These are phyloP conservation scores for Lamellibrachia columna DNA, from an alignment of 2,888 invertebrate genomes.

Conservation along the genomic window DNA sequence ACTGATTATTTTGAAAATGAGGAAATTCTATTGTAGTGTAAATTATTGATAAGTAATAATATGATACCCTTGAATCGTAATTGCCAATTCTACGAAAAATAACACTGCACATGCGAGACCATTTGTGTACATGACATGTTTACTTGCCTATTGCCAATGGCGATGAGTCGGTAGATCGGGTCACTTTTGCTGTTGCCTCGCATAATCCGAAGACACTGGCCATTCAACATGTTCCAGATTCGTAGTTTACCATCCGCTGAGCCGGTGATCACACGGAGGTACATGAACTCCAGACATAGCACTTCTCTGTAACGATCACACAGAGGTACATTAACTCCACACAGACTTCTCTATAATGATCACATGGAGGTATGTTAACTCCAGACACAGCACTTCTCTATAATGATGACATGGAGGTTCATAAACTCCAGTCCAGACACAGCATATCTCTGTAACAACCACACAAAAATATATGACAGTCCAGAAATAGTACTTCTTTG, in stretches of 20 bases:
- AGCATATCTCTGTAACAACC: slow-evolving; percentile 61
- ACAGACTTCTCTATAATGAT: slow-evolving; percentile 62
- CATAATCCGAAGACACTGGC: slow-evolving; percentile 65
- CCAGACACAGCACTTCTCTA: slow-evolving; percentile 63
- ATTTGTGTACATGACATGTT: not conserved
- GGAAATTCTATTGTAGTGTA: not conserved
- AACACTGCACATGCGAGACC: too few species aligned
- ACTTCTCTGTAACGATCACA: slow-evolving; percentile 61
- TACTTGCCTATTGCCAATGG: slow-evolving; percentile 58
- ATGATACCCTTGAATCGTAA: not conserved
- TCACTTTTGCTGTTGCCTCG: slow-evolving; percentile 65
- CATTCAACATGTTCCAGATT: slow-evolving; percentile 65
- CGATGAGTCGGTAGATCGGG: slow-evolving; percentile 60
- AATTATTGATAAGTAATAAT: not conserved
- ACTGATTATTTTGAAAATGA: not conserved
- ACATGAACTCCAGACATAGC: slow-evolving; percentile 62
- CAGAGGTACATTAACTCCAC: slow-evolving; percentile 61
- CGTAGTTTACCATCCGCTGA: slow-evolving; percentile 63
- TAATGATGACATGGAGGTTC: slow-evolving; percentile 57
- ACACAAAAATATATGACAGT: not conserved
- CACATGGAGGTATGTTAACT: slow-evolving; percentile 62
- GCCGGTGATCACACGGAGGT: slow-evolving; percentile 64
- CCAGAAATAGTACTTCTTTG: slow-evolving; percentile 42
- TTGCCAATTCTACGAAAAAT: too few species aligned
- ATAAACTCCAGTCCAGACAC: slow-evolving; percentile 62